Percentiles rank a stretch among this genome's conserved stretches.
Conservation (phyloP, 1,140 invertebrate species). For the Ostrea edulis region DNA sequence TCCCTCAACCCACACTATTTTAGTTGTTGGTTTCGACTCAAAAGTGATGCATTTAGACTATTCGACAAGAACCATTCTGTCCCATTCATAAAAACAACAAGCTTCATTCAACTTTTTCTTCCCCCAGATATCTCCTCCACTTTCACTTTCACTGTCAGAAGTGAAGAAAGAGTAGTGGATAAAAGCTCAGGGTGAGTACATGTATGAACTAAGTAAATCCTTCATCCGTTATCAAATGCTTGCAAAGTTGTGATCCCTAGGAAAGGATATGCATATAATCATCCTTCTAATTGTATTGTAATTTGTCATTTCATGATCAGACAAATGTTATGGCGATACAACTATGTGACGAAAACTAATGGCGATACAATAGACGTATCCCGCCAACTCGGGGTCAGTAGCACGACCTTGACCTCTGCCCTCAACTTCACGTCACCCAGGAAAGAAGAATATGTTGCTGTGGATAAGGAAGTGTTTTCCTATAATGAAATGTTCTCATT, state of each 20-base stretch:
- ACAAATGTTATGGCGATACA: constrained; percentile 46
- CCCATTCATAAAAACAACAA: too few relatives aligned
- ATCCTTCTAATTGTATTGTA: neutral
- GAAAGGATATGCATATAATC: too few relatives aligned
- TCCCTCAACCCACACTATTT: too few relatives aligned
- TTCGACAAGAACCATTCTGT: too few relatives aligned
- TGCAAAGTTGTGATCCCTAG: too few relatives aligned
- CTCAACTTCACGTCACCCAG: constrained; percentile 36
- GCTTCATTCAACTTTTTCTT: too few relatives aligned
- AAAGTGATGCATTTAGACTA: too few relatives aligned
- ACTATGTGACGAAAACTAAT: constrained; percentile 36
- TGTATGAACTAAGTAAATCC: too few relatives aligned
- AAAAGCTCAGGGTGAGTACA: neutral
- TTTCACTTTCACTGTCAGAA: neutral
- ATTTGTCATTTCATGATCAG: constrained; percentile 4
- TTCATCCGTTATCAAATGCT: too few relatives aligned
- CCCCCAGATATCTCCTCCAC: neutral
- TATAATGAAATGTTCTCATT: constrained; percentile 48
- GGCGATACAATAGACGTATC: constrained; percentile 42
- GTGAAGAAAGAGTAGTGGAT: neutral
- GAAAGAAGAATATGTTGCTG: constrained; percentile 4
- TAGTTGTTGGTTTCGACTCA: too few relatives aligned
- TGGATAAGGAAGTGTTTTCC: neutral
- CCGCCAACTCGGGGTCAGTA: neutral
- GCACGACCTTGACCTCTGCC: neutral